A percentile compares a stretch with the other conserved stretches of the same genome.
Conservation (phyloP, 1,140 invertebrate species). For the Scaptomyza graminum region DNA sequence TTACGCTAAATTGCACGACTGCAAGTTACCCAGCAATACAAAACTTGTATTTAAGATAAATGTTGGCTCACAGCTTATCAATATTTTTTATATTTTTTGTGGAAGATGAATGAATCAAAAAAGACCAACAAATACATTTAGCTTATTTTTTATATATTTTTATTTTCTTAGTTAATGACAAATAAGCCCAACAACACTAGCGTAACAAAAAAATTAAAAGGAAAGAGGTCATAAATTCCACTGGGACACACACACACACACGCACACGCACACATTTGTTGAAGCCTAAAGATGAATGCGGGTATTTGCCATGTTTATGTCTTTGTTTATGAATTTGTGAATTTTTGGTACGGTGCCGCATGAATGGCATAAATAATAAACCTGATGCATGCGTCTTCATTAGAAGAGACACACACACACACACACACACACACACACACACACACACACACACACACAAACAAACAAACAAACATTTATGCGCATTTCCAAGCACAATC, state of each 20-base stretch:
- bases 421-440: not conserved
- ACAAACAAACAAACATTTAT: not conserved
- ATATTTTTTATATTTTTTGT: not conserved
- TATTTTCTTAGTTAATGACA: too few relatives aligned
- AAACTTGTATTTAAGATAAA: too few relatives aligned
- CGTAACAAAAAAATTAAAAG: not conserved
- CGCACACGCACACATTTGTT: not conserved
- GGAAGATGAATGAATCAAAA: not conserved
- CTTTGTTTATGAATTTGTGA: slow-evolving; percentile 1
- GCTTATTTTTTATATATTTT: too few relatives aligned
- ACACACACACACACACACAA: not conserved
- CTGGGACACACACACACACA: not conserved
- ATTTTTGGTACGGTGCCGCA: slow-evolving; percentile 44
- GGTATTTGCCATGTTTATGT: not conserved
- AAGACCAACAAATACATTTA: not conserved
- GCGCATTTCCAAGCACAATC: slow-evolving; percentile 4
- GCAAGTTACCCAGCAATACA: too few relatives aligned
- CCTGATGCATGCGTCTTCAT: slow-evolving; percentile 36
- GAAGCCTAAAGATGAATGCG: not conserved
- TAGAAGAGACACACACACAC: slow-evolving; percentile 23
- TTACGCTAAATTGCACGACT: too few relatives aligned
- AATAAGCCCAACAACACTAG: not conserved
- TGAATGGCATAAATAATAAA: slow-evolving; percentile 73
- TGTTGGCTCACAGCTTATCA: not conserved
- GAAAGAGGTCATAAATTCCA: not conserved